Base-by-base conservation (phyloP, 2,888 invertebrate genomes). In the Teleogryllus oceanicus region DNA sequence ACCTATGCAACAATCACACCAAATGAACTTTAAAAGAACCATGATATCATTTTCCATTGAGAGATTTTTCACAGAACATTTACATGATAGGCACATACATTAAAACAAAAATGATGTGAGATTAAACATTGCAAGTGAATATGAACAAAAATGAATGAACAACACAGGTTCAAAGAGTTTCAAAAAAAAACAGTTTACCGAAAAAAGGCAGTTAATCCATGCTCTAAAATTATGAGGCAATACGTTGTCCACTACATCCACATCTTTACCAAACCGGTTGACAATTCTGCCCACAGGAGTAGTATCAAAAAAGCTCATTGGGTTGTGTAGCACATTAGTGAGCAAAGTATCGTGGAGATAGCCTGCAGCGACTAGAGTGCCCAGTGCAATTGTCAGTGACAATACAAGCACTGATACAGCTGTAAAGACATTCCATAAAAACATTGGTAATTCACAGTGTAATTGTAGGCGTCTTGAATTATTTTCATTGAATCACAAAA, bases 231-330 rank as follows among this genome's bases (percentile, higher is more conserved):
- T 89, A 83, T 85, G 85, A 82, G 92, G 91, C 82, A 93, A 87
- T 83, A 89, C 88, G 84, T 90, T 90, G 87, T 93, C 93, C 84
- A 92, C 86, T 83, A 90, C 89, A 84, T 91, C 91, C 85, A 92
- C 88, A 87, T 93, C 93, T 88, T 90, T 91, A 84, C 91, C 90
- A 86, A 93, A 92, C 84, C 92, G 89, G 87, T 92, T 91, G 79
- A 93, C 88, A 83, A 93, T 89, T 85, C 93, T 89, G 85, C 93
- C 93, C 82, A 89, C 84, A 11, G 93, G 93, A 83, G 92, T 91
- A 83, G 90, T 88, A 86, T 93, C 93, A 87, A 93, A 93, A 75
- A 93, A 93, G 83, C 89, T 89, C 88, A 91, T 90, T 81, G 92
- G 92, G 84, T 89, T 90, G 84, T 89, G 89, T 79, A 94, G 87